Conservation (phyloP, 2,113 vertebrate genomes). For the Pungitius pungitius region DNA sequence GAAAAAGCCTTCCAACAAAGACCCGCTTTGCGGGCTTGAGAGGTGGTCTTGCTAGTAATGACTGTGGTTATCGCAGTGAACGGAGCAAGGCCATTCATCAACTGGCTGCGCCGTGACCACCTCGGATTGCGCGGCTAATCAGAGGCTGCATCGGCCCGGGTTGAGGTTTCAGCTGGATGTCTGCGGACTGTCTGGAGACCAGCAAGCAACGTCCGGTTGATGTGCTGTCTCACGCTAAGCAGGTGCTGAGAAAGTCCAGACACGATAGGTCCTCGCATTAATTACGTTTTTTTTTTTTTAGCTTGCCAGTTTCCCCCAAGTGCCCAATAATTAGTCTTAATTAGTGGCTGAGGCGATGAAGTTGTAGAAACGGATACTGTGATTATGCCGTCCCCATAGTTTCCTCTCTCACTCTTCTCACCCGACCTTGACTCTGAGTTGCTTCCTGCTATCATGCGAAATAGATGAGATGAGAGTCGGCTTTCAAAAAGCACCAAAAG, state of each 20-base stretch:
- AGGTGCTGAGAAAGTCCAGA: slow-evolving; percentile 65
- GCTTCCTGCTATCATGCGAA: not conserved
- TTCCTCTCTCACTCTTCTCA: slow-evolving; percentile 7
- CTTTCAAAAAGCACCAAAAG: slow-evolving; percentile 1
- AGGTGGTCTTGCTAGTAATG: not conserved
- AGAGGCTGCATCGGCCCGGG: slow-evolving; percentile 42
- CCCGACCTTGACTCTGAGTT: slow-evolving; percentile 15
- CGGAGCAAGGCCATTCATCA: slow-evolving; percentile 25
- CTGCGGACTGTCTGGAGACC: slow-evolving; percentile 46
- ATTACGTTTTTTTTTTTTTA: slow-evolving; percentile 72
- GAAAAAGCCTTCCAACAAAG: slow-evolving; percentile 12
- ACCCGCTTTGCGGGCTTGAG: not conserved
- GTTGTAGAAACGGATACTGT: slow-evolving; percentile 58
- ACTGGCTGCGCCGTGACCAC: not conserved
- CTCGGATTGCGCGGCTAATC: slow-evolving; percentile 22
- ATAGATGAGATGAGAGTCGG: not conserved
- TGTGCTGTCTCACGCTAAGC: slow-evolving; percentile 58
- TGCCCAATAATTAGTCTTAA: slow-evolving; percentile 75
- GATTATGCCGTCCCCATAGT: slow-evolving; percentile 38
- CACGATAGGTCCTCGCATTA: slow-evolving; percentile 70
- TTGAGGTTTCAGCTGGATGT: slow-evolving; percentile 53
- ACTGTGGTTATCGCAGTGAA: slow-evolving; percentile 11
- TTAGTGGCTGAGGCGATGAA: slow-evolving; percentile 71
- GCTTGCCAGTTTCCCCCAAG: slow-evolving; percentile 63
- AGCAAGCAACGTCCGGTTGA: slow-evolving; percentile 59